Conservation (phyloP, 1,140 invertebrate species). For the Tetramorium parvispinum region DNA sequence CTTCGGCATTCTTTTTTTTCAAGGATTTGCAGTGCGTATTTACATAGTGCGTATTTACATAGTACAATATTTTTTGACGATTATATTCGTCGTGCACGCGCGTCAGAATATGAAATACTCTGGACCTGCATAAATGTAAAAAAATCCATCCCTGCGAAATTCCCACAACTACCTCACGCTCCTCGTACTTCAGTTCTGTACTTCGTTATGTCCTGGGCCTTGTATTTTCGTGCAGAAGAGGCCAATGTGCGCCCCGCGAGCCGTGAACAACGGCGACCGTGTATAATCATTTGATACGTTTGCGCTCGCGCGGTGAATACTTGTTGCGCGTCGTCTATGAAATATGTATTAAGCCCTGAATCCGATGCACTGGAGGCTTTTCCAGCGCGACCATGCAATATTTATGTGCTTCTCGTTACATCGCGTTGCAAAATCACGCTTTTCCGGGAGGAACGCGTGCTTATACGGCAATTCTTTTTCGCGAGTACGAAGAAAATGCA, state of each 20-base stretch:
- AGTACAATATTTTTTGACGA: not conserved
- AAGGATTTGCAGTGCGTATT: not conserved
- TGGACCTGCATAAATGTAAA: not conserved
- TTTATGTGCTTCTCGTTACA: conserved; percentile 59
- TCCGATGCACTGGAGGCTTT: conserved; percentile 58
- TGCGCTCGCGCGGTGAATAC: conserved; percentile 55
- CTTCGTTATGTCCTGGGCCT: not conserved
- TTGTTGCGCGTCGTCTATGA: conserved; percentile 56
- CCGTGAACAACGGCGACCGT: conserved; percentile 45
- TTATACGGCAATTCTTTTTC: conserved; percentile 35
- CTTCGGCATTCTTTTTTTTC: too few relatives aligned
- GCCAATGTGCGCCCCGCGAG: conserved; percentile 13
- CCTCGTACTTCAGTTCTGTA: not conserved
- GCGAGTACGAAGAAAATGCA: conserved; percentile 4
- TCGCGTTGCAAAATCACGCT: conserved; percentile 46
- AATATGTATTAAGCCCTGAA: conserved; percentile 60
- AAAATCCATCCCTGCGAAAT: conserved; percentile 12
- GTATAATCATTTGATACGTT: conserved; percentile 58
- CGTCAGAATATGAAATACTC: not conserved
- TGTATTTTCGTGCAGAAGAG: conserved; percentile 26
- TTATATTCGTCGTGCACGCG: too few relatives aligned
- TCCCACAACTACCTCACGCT: not conserved
- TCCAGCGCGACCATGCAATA: conserved; percentile 62
- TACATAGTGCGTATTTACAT: not conserved
- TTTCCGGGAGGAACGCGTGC: conserved; percentile 37